Evolutionary conservation across 1,140 invertebrate species (phyloP).

Genomic region (Drosophila virilis): DNA sequence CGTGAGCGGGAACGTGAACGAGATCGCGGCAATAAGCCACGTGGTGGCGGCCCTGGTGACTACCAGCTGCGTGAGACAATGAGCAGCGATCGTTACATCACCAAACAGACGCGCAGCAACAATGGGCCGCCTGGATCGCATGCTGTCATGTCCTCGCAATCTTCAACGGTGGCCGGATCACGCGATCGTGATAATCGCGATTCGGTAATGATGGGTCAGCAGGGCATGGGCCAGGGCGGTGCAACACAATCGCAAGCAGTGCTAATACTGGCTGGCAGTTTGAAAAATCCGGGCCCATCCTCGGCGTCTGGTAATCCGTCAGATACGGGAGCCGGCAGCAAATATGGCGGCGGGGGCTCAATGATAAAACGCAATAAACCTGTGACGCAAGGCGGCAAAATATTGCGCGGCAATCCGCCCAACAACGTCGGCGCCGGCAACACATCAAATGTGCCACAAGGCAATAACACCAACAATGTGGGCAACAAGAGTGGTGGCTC

Average conservation of each 20-base stretch:
- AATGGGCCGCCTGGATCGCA: slow-evolving; percentile 73
- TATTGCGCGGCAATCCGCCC: slow-evolving; percentile 71
- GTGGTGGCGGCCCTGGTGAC: slow-evolving; percentile 57
- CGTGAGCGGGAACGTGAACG: slow-evolving; percentile 72
- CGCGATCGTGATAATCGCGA: slow-evolving; percentile 67
- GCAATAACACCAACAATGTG: slow-evolving; percentile 58
- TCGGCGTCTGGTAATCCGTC: slow-evolving; percentile 45
- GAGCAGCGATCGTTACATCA: slow-evolving; percentile 80
- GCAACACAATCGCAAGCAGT: slow-evolving; percentile 65
- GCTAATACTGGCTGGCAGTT: slow-evolving; percentile 59
- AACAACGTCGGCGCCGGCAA: slow-evolving; percentile 48
- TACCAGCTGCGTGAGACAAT: slow-evolving; percentile 76
- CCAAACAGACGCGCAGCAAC: slow-evolving; percentile 75
- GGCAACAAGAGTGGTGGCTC: slow-evolving; percentile 58
- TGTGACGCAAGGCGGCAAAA: slow-evolving; percentile 65
- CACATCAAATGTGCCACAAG: slow-evolving; percentile 48
- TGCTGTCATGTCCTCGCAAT: slow-evolving; percentile 61
- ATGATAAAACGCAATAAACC: slow-evolving; percentile 77
- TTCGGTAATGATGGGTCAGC: slow-evolving; percentile 59
- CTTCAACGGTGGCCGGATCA: slow-evolving; percentile 26
- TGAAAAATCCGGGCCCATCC: slow-evolving; percentile 61
- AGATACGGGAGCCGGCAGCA: slow-evolving; percentile 56
- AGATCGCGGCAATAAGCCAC: slow-evolving; percentile 70
- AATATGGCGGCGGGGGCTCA: slow-evolving; percentile 67
- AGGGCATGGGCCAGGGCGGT: slow-evolving; percentile 50